Evolutionary conservation across 2,113 vertebrate genomes (phyloP).

Genomic region (Calyptomena viridis): DNA sequence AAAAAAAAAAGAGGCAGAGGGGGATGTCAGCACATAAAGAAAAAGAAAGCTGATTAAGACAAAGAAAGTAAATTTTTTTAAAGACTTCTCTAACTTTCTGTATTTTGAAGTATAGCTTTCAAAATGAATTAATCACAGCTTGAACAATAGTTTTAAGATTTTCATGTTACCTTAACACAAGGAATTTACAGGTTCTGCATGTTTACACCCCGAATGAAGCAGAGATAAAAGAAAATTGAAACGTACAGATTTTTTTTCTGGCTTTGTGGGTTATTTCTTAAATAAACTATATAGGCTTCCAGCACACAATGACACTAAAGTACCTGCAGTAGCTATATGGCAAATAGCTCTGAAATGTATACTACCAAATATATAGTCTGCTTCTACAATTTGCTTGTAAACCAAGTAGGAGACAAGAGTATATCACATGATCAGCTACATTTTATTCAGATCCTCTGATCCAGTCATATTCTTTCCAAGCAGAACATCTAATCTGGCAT

Average conservation of each 20-base stretch:
- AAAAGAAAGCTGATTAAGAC: neutral
- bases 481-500: neutral
- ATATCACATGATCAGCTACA: neutral
- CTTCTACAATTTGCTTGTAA: neutral
- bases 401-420: neutral
- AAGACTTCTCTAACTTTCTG: neutral
- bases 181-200: neutral
- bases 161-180: neutral
- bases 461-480: neutral
- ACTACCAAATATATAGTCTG: neutral
- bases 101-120: neutral
- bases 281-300: neutral
- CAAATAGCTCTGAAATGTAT: neutral
- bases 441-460: neutral
- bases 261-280: neutral
- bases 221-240: slow-evolving; percentile 19
- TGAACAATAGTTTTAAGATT: neutral
- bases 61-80: neutral
- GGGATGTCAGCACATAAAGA: neutral
- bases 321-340: neutral
- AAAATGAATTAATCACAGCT: neutral
- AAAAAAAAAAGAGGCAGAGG: accelerated
- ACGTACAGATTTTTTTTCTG: neutral
- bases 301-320: neutral
- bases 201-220: neutral